Evolutionary conservation across 2,888 invertebrate species (phyloP).

Genomic region (Lasioglossum oenotherae): DNA sequence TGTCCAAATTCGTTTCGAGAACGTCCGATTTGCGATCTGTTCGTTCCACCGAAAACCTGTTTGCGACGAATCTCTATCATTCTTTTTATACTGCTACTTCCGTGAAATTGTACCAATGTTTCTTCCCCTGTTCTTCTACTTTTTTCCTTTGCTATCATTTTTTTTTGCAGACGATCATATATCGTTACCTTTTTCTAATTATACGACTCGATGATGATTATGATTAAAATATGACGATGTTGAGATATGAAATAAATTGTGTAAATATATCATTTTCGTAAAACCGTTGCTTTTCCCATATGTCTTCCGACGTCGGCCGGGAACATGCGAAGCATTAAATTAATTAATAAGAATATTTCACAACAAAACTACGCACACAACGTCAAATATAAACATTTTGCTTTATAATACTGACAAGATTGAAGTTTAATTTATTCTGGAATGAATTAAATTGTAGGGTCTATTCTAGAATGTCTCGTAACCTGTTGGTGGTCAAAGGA

Average conservation of each 20-base stretch:
- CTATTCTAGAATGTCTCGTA: background rate
- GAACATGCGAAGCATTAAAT: background rate
- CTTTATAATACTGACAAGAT: background rate
- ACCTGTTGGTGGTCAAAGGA: background rate
- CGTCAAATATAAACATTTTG: too few species aligned
- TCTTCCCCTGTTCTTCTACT: slow-evolving; percentile 17
- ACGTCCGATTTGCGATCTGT: slow-evolving; percentile 58
- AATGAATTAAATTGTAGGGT: background rate
- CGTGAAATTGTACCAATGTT: slow-evolving; percentile 41
- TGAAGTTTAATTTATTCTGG: background rate
- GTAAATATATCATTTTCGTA: slow-evolving; percentile 79
- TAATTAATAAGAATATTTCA: background rate
- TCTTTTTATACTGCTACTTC: slow-evolving; percentile 47
- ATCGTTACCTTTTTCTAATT: slow-evolving; percentile 75
- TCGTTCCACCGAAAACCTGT: slow-evolving; percentile 33
- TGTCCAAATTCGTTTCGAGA: slow-evolving; percentile 16
- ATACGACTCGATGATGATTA: slow-evolving; percentile 80
- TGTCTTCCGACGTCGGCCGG: background rate
- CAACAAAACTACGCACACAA: background rate
- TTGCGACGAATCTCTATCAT: slow-evolving; percentile 49
- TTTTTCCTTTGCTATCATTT: slow-evolving; percentile 37
- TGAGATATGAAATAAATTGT: slow-evolving; percentile 84
- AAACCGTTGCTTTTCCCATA: slow-evolving; percentile 59
- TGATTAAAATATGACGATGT: slow-evolving; percentile 79
- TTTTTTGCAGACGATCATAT: slow-evolving; percentile 51